Base-by-base conservation (phyloP, 1,140 invertebrate genomes). In the Ridgeia piscesae region DNA sequence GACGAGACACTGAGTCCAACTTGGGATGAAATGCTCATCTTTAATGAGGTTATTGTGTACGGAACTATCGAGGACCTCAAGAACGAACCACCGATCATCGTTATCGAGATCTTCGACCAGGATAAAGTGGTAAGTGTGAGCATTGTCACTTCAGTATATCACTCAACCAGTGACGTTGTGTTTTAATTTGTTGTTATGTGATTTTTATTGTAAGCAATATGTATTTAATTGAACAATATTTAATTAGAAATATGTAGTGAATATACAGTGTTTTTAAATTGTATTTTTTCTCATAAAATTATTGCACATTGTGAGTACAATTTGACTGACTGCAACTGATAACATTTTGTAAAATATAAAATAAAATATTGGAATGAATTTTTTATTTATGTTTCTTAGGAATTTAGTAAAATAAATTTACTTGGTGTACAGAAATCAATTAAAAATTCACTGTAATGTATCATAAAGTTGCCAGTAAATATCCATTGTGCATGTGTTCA, bases 81-180 rank as follows among this genome's bases (percentile, higher is more conserved):
- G 95, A 96, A 97, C 50, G 97, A 98, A 94, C 98, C 98, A 11
- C 98, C 98, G 0, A 97, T 97, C 0, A 97, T 99, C 91, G 97
- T 98, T 8, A 97, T 99, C 42, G 98, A 99, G 96, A 97, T 99
- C 92, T 99, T 98, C 95, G 98, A 99, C 96, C 98, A 98, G 95
- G 98, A 99, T 95, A 95, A 95, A 94, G 95, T 96, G 94, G 96
- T 96, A 92, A 94, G 94, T 92, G 4, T 6, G 11, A 42, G 11
- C 42, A 17, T 89, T 6, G 34, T 89, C 88, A 33, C 88, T 89
- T 89, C 17, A 17, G 17, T 89, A 33, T 89, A 2, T n/a, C n/a
- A 11, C 42, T 42, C 42, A 11, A 42, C 42, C 42, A 42, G 42
- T 42, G 42, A 42, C 4, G 42, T 4, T 42, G 42, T 42, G 11